Evolutionary conservation across 92 coral and sea anemone species (phyloP).

Genomic region (Plumapathes pennacea): DNA sequence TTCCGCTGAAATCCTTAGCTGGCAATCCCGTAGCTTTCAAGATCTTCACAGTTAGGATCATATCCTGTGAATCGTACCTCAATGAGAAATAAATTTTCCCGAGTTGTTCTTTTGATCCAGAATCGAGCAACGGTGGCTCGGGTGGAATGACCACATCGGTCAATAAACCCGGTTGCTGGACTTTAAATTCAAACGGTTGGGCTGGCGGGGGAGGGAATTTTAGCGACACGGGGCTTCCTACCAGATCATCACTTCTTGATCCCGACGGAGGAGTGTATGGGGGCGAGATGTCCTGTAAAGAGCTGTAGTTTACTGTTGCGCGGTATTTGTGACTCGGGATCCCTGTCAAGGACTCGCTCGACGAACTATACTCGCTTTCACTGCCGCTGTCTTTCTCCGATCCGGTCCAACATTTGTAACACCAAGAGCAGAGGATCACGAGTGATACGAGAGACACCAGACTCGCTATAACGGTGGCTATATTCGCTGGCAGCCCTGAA

Average conservation of each 20-base stretch:
- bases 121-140: constrained; percentile 68
- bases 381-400: constrained; percentile 46
- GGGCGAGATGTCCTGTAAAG: constrained; percentile 55
- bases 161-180: constrained; percentile 78
- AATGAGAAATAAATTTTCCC: constrained; percentile 88
- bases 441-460: constrained; percentile 72
- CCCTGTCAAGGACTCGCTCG: constrained; percentile 54
- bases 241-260: constrained; percentile 15
- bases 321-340: constrained; percentile 57
- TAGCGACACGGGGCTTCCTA: constrained; percentile 65
- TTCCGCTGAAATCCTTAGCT: constrained; percentile 97
- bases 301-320: constrained; percentile 26
- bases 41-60: constrained; percentile 76
- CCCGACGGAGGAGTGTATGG: constrained; percentile 25
- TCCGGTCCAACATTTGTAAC: constrained; percentile 66
- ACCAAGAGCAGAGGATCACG: constrained; percentile 85
- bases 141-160: constrained; percentile 71
- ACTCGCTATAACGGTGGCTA: constrained; percentile 74
- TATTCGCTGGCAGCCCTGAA: no score
- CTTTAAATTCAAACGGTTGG: constrained; percentile 66
- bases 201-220: constrained; percentile 83
- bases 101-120: constrained; percentile 62
- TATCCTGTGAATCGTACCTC: constrained; percentile 74
- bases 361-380: constrained; percentile 49
- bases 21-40: constrained; percentile 86